Conservation (phyloP, 2,113 vertebrate genomes). For the Lampris megalopsis region DNA sequence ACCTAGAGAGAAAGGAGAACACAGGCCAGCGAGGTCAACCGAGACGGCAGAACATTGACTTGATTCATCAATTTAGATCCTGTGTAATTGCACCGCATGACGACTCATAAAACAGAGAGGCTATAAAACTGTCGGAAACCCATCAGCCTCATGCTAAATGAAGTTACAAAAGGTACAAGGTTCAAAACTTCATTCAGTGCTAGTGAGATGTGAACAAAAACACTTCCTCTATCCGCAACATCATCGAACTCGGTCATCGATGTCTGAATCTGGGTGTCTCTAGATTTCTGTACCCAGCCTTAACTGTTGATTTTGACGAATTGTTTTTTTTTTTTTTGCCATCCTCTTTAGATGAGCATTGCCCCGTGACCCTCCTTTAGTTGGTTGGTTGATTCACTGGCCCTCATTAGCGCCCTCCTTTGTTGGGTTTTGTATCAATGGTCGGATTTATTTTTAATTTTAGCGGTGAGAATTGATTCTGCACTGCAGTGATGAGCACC, state of each 20-base stretch:
- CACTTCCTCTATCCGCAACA: constrained; percentile 37
- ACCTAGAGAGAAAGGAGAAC: constrained; percentile 85
- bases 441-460: too few species aligned
- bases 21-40: constrained; percentile 84
- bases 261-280: constrained; percentile 7
- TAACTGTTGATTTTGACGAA: background rate
- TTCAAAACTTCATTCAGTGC: constrained; percentile 86
- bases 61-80: constrained; percentile 97
- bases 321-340: background rate
- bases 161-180: constrained; percentile 87
- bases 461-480: too few species aligned
- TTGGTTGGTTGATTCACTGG: background rate
- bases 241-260: constrained; percentile 38
- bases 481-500: background rate
- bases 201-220: constrained; percentile 77
- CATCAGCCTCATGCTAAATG: constrained; percentile 91
- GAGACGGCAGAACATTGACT: constrained; percentile 89
- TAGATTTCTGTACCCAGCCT: background rate
- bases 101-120: constrained; percentile 87
- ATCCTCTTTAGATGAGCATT: background rate
- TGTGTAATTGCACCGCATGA: constrained; percentile 91
- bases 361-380: too few species aligned
- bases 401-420: background rate
- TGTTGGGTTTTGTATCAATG: background rate
- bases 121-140: constrained; percentile 94